Conservation (phyloP, 2,888 invertebrate species). For the Tridacna gigas region DNA sequence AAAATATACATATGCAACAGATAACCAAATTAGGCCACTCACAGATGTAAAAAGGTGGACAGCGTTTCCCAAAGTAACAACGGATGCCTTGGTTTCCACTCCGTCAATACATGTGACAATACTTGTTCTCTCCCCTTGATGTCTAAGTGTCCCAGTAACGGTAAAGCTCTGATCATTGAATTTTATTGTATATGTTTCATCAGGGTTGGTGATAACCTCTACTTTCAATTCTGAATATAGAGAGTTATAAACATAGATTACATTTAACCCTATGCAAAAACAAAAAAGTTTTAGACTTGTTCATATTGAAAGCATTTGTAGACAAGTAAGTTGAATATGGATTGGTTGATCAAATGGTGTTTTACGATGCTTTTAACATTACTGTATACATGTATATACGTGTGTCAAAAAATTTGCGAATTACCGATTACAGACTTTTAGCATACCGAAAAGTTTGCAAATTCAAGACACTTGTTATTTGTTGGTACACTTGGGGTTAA, state of each 20-base stretch:
- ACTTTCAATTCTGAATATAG: slow-evolving; percentile 73
- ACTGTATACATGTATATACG: too few relatives aligned
- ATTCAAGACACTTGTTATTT: too few relatives aligned
- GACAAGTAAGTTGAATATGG: too few relatives aligned
- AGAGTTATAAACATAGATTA: background rate
- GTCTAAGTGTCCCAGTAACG: slow-evolving; percentile 71
- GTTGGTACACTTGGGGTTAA: too few relatives aligned
- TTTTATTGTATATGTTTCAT: slow-evolving; percentile 66
- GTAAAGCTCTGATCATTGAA: slow-evolving; percentile 68
- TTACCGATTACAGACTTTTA: too few relatives aligned
- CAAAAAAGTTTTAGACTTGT: too few relatives aligned
- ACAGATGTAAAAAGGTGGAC: slow-evolving; percentile 88
- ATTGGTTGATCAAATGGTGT: too few relatives aligned
- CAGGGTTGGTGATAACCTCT: slow-evolving; percentile 66
- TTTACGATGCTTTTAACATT: too few relatives aligned
- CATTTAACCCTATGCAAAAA: too few relatives aligned
- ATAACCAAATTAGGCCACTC: slow-evolving; percentile 45
- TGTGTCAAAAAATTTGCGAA: too few relatives aligned
- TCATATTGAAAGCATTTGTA: too few relatives aligned
- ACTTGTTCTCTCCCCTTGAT: slow-evolving; percentile 67
- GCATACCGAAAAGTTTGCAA: too few relatives aligned
- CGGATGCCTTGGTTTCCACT: slow-evolving; percentile 86
- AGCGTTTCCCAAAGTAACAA: slow-evolving; percentile 87
- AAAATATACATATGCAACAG: background rate
- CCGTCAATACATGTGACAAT: slow-evolving; percentile 85